Percentiles rank a stretch among this genome's conserved stretches.
These are phyloP conservation scores for Epizoanthus illoricatus DNA, from an alignment of 92 coral and sea anemone species.

Conservation along the genomic window DNA sequence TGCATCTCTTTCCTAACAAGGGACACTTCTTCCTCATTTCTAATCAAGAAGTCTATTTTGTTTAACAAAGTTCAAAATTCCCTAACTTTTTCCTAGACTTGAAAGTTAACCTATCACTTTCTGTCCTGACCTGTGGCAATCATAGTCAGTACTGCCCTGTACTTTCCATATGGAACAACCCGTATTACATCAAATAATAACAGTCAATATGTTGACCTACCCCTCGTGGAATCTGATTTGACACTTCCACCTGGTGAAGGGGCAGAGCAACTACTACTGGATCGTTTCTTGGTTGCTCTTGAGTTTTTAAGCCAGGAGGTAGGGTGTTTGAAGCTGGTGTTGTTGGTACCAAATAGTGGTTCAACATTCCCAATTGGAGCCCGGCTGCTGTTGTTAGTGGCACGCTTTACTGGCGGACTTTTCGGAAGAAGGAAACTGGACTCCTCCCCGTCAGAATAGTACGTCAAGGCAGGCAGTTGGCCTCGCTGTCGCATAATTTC, in stretches of 20 bases:
- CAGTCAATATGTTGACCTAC: background rate
- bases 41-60: too few species aligned
- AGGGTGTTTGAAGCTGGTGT: constrained; percentile 66
- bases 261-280: constrained; percentile 21
- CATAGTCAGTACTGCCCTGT: too few species aligned
- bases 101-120: too few species aligned
- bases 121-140: too few species aligned
- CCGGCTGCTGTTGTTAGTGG: constrained; percentile 51
- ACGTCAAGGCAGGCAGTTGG: constrained; percentile 71
- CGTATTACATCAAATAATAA: background rate
- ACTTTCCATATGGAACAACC: background rate
- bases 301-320: constrained; percentile 50
- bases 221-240: constrained; percentile 33
- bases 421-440: constrained; percentile 43
- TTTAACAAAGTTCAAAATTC: too few species aligned
- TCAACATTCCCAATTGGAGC: constrained; percentile 42
- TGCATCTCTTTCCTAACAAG: too few species aligned
- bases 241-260: constrained; percentile 27
- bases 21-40: too few species aligned
- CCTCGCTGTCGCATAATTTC: constrained; percentile 88
- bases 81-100: too few species aligned
- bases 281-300: constrained; percentile 49
- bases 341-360: constrained; percentile 46
- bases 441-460: constrained; percentile 57
- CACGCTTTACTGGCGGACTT: constrained; percentile 37